Conservation (phyloP, 53 echinoderm and acorn worm genomes). For the Patiria pectinifera region DNA sequence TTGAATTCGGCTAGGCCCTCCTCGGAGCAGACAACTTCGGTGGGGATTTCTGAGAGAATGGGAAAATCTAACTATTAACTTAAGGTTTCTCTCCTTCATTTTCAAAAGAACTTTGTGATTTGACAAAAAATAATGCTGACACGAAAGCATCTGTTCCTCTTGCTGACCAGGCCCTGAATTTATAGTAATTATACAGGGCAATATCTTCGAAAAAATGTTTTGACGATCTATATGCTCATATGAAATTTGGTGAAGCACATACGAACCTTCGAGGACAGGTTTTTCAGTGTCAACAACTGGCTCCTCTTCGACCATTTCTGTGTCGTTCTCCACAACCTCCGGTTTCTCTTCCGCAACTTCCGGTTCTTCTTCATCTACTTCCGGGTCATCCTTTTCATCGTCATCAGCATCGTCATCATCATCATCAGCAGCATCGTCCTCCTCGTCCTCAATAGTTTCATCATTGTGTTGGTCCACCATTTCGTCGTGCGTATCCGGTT, state of each 20-base stretch:
- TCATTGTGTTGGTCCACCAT: neutral
- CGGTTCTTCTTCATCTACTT: slow-evolving; percentile 1
- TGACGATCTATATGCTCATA: neutral
- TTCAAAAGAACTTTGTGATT: too few species aligned
- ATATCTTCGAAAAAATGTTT: neutral
- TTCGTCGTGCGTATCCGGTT: neutral
- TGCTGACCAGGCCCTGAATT: neutral
- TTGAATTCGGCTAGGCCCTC: slow-evolving; percentile 78
- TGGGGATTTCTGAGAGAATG: slow-evolving; percentile 26
- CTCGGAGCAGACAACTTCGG: slow-evolving; percentile 56
- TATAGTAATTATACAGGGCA: neutral
- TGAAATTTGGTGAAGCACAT: neutral
- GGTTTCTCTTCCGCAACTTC: slow-evolving; percentile 30
- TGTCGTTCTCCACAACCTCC: slow-evolving; percentile 3
- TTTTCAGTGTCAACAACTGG: slow-evolving; percentile 18
- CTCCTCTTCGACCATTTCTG: slow-evolving; percentile 19
- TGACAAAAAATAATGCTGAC: too few species aligned
- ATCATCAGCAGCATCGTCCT: neutral
- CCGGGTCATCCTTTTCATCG: neutral
- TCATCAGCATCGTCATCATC: neutral
- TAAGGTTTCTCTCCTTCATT: neutral
- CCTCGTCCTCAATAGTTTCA: neutral
- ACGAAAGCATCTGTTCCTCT: too few species aligned
- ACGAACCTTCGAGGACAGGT: slow-evolving; percentile 45
- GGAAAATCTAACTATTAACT: neutral